A percentile compares a stretch with the other conserved stretches of the same genome.
Evolutionary conservation across 1,140 invertebrate genomes (phyloP).

Genomic region (Drosophila hydei): DNA sequence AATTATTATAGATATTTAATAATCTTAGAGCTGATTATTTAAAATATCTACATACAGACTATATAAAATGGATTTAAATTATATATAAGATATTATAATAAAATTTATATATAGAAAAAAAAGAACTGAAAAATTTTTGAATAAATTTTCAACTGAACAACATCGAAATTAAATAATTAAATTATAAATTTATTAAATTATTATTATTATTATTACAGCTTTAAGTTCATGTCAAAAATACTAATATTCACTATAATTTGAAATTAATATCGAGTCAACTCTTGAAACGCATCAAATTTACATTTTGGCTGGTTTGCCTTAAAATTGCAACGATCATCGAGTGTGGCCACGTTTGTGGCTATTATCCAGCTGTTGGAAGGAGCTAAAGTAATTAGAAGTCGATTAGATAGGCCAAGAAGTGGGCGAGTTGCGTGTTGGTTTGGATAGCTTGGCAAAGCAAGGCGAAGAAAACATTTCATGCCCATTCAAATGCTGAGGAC

Average conservation of each 20-base stretch:
- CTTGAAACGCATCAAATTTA: slow-evolving; percentile 19
- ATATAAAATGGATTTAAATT: no score
- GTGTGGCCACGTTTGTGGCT: slow-evolving; percentile 38
- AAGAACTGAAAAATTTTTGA: no score
- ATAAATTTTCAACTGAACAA: no score
- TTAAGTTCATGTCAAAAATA: not conserved
- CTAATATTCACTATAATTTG: not conserved
- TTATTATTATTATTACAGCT: no score
- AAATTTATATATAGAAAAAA: no score
- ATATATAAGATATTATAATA: no score
- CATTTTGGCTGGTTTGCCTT: slow-evolving; percentile 31
- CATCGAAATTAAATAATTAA: no score
- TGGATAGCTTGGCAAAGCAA: slow-evolving; percentile 55
- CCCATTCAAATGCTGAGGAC: no score
- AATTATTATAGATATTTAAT: no score
- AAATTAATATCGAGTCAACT: slow-evolving; percentile 1
- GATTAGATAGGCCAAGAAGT: slow-evolving; percentile 48
- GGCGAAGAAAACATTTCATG: slow-evolving; percentile 65
- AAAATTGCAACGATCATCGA: slow-evolving; percentile 49
- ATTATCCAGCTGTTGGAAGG: slow-evolving; percentile 58
- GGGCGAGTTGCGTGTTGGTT: slow-evolving; percentile 31
- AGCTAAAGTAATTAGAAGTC: slow-evolving; percentile 76
- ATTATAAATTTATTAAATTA: no score
- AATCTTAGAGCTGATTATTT: no score
- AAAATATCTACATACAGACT: no score